Conservation (phyloP, 2,113 vertebrate genomes). For the Tylochromis polylepis region DNA sequence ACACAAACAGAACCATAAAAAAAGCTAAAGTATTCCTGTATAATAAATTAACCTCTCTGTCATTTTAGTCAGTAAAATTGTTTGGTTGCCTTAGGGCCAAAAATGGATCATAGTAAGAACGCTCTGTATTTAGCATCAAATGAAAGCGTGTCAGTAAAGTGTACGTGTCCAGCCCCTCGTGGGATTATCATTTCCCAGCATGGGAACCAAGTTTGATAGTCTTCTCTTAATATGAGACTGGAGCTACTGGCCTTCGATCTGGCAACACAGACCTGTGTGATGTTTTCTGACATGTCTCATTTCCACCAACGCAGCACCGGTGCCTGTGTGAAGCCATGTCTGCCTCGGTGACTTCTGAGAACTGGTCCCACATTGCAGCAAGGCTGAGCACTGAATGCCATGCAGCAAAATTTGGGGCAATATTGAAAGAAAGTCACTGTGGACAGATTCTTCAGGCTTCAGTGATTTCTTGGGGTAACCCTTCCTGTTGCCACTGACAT, state of each 20-base stretch:
- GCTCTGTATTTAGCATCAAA: background rate
- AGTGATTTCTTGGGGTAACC: background rate
- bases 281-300: too few relatives aligned
- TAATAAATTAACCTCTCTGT: background rate
- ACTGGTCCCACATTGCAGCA: background rate
- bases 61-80: background rate
- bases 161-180: background rate
- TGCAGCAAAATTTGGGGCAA: background rate
- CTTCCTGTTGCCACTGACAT: background rate
- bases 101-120: background rate
- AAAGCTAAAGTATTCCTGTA: background rate
- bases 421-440: background rate
- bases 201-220: background rate
- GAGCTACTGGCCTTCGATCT: too few relatives aligned
- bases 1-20: too few relatives aligned
- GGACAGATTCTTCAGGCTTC: background rate
- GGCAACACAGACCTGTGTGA: too few relatives aligned
- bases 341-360: background rate
- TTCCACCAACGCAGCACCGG: too few relatives aligned
- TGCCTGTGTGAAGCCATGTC: background rate
- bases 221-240: too few relatives aligned
- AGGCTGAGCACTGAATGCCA: background rate
- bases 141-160: background rate
- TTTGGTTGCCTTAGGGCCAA: background rate
- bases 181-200: background rate